Percentiles rank a stretch among this genome's conserved stretches.
Conservation (phyloP, 1,140 invertebrate species). For the Drosophila navojoa region DNA sequence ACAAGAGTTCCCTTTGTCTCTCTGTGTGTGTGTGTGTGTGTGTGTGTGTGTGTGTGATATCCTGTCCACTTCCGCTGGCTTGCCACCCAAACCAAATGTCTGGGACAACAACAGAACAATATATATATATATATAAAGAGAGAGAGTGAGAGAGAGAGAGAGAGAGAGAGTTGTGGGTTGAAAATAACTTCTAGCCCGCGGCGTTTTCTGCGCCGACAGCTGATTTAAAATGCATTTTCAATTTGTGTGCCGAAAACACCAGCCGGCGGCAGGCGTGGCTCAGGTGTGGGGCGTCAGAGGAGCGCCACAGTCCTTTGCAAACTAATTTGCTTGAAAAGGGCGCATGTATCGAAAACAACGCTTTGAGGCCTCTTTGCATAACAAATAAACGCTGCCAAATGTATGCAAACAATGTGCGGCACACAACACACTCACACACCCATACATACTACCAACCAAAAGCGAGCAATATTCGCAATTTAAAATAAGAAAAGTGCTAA, state of each 20-base stretch:
- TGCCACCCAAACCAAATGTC: conserved; percentile 41
- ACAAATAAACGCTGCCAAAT: conserved; percentile 70
- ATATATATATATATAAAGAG: conserved; percentile 2
- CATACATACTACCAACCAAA: not conserved
- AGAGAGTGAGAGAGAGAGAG: too few species aligned
- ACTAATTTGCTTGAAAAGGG: conserved; percentile 74
- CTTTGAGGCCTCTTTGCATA: conserved; percentile 80
- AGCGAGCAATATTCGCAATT: conserved; percentile 27
- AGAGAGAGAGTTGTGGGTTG: conserved; percentile 13
- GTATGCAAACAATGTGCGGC: conserved; percentile 73
- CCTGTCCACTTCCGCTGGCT: conserved; percentile 42
- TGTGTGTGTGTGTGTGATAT: conserved; percentile 39
- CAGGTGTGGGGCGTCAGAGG: conserved; percentile 6
- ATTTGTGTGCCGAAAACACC: conserved; percentile 56
- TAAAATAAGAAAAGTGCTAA: conserved; percentile 50
- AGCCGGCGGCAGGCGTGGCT: not conserved
- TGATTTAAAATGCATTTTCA: conserved; percentile 83
- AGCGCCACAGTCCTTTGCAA: conserved; percentile 67
- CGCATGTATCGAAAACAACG: conserved; percentile 62
- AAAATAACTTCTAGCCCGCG: conserved; percentile 76
- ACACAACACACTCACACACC: conserved; percentile 27
- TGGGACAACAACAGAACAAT: conserved; percentile 60
- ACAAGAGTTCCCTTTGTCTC: conserved; percentile 3
- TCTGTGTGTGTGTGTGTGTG: not conserved
- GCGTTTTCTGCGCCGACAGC: conserved; percentile 47